These are phyloP conservation scores for Anoura caudifer DNA, from an alignment of 2,113 vertebrate genomes.

Conservation along the genomic window DNA sequence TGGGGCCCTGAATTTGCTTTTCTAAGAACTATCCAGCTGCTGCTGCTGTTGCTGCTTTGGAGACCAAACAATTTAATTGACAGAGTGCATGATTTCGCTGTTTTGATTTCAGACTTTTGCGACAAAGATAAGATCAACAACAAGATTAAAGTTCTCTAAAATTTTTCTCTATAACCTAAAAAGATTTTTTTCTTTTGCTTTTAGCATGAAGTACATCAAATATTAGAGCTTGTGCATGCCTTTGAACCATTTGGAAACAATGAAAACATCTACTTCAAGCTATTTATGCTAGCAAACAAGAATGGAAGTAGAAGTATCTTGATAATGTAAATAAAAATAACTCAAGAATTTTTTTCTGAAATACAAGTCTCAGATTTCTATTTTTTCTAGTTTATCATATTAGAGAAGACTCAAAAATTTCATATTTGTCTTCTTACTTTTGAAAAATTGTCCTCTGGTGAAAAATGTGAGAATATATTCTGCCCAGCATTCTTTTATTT, in stretches of 20 bases:
- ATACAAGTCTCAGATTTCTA: background rate
- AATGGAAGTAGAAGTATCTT: background rate
- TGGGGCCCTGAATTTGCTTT: background rate
- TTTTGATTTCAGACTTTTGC: background rate
- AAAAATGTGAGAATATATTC: background rate
- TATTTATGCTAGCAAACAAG: background rate
- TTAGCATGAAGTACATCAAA: background rate
- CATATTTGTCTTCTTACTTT: background rate
- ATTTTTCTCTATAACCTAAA: background rate
- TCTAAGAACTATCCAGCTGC: background rate
- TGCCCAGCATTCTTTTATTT: background rate
- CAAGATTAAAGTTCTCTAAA: background rate
- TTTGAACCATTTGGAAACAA: background rate
- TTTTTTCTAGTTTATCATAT: background rate
- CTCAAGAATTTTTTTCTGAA: background rate
- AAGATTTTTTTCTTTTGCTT: background rate
- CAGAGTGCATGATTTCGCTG: background rate
- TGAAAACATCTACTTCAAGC: background rate
- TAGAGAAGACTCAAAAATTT: background rate
- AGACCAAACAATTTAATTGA: background rate
- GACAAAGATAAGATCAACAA: background rate
- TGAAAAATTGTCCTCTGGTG: background rate
- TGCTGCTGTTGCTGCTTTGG: background rate
- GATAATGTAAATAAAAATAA: constrained; percentile 10
- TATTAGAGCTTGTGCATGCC: background rate